phyloP scores from a whole-genome alignment of 2,888 invertebrate genomes.

The Phytoseiulus persimilis region DNA sequence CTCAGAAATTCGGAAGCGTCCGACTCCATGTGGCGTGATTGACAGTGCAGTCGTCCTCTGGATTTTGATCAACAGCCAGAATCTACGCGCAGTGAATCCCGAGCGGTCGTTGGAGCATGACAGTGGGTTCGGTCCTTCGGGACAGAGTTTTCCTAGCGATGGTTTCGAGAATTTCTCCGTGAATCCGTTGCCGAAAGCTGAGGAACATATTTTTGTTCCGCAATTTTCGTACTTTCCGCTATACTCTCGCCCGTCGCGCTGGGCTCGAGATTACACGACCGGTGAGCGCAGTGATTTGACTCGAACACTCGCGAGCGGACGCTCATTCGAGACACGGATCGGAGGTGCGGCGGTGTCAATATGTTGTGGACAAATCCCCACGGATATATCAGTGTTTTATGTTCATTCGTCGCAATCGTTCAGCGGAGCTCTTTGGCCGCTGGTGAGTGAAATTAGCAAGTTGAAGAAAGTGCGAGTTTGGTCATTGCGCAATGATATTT shows the following conservation, averaged over 20 bases:
- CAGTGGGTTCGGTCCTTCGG: no score
- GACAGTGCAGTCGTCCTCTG: no score
- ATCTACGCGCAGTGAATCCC: no score
- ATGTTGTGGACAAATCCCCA: neutral
- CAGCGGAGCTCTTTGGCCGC: neutral
- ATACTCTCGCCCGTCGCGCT: neutral
- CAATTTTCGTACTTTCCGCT: neutral
- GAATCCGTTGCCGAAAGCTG: no score
- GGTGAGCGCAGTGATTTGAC: neutral
- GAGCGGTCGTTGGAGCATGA: no score
- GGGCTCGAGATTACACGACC: neutral
- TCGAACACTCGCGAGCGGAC: neutral
- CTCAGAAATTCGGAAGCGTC: no score
- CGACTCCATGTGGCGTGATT: no score
- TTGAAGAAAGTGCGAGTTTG: neutral
- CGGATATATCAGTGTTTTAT: neutral
- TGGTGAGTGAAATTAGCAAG: neutral
- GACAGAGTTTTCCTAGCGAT: no score
- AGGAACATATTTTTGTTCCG: neutral
- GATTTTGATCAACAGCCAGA: no score
- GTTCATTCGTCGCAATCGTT: neutral
- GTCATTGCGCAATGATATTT: neutral
- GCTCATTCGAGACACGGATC: neutral
- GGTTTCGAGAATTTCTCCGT: no score
- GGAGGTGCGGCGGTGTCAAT: neutral